These are phyloP conservation scores for Anthrax anthrax DNA, from an alignment of 2,888 invertebrate species.

Conservation along the genomic window DNA sequence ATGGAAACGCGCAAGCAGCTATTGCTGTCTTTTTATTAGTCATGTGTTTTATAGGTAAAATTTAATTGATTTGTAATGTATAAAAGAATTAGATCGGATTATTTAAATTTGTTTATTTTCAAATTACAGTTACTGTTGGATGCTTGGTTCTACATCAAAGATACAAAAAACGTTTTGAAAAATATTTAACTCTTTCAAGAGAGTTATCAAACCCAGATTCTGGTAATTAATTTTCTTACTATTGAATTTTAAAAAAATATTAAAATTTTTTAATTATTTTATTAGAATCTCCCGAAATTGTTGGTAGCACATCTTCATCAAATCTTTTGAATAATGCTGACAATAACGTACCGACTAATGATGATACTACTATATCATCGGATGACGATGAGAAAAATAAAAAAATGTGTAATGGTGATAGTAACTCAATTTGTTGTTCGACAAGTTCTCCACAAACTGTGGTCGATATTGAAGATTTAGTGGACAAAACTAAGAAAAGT, in stretches of 20 bases:
- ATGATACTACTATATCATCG: constrained; percentile 23
- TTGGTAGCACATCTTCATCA: too few relatives aligned
- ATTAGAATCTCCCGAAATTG: too few relatives aligned
- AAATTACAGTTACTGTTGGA: constrained; percentile 52
- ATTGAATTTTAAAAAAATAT: too few relatives aligned
- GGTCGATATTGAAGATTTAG: constrained; percentile 50
- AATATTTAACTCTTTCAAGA: constrained; percentile 45
- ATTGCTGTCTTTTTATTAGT: constrained; percentile 60
- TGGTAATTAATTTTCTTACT: constrained; percentile 15
- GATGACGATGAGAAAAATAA: constrained; percentile 24
- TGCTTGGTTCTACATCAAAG: constrained; percentile 73
- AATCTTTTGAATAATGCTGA: constrained; percentile 21
- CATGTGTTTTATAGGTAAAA: constrained; percentile 62
- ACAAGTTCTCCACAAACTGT: constrained; percentile 30
- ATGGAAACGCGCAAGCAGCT: constrained; percentile 62
- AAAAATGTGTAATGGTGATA: constrained; percentile 19
- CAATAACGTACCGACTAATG: constrained; percentile 14
- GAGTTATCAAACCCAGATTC: constrained; percentile 39
- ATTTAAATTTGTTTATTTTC: too few relatives aligned
- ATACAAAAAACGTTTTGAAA: constrained; percentile 55
- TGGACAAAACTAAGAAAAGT: constrained; percentile 8
- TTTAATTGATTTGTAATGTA: not conserved
- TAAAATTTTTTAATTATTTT: too few relatives aligned
- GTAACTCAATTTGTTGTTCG: constrained; percentile 24
- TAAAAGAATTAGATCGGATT: too few relatives aligned